A percentile compares a stretch with the other conserved stretches of the same genome.
These are phyloP conservation scores for Sepioteuthis lessoniana DNA, from an alignment of 2,888 invertebrate genomes.

Conservation along the genomic window DNA sequence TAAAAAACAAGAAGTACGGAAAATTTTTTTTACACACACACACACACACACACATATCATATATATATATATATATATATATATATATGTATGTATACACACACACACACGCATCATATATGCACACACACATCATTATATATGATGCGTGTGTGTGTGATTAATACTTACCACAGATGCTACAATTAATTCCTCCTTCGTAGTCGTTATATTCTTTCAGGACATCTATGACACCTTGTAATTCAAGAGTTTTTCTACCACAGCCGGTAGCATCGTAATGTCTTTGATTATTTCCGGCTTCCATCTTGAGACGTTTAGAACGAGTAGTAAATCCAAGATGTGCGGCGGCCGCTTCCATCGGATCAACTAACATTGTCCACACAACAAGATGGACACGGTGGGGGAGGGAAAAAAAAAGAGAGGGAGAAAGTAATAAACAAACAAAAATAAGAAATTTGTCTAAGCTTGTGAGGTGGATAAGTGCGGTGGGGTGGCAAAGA, in stretches of 20 bases:
- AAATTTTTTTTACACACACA: no score
- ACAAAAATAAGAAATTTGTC: background rate
- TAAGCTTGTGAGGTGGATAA: no score
- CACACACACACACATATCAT: no score
- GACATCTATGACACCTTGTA: conserved; percentile 63
- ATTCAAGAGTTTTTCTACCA: conserved; percentile 60
- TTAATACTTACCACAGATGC: conserved; percentile 65
- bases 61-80: no score
- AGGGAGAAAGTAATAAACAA: background rate
- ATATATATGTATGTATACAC: no score
- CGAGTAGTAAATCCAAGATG: conserved; percentile 25
- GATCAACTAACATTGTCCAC: conserved; percentile 43
- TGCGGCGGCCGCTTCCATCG: background rate
- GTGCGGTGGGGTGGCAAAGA: no score
- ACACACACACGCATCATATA: no score
- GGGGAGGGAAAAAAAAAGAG: no score
- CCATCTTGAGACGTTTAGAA: conserved; percentile 36
- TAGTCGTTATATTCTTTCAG: conserved; percentile 64
- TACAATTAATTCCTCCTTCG: conserved; percentile 70
- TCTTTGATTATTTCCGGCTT: conserved; percentile 39
- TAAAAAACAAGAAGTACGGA: background rate
- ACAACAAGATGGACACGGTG: background rate
- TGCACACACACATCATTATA: no score
- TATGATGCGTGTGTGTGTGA: background rate
- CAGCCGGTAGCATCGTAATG: conserved; percentile 59